phyloP scores from a whole-genome alignment of 92 coral and sea anemone species.

The Siderastrea siderea region DNA sequence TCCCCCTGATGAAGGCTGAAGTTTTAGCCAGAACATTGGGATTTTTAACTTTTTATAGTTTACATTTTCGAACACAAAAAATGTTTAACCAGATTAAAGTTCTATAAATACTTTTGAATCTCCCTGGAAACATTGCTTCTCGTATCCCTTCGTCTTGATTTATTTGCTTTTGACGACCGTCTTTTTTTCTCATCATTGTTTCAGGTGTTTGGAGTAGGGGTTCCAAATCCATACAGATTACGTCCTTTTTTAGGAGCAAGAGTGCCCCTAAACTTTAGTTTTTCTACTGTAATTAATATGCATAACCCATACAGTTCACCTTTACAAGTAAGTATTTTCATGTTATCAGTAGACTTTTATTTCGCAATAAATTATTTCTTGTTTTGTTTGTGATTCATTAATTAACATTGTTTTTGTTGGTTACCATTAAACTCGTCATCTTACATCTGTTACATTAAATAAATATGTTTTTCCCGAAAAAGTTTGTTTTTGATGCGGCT shows the following conservation, averaged over 20 bases:
- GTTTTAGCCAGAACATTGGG: no score
- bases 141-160: neutral
- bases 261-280: slow-evolving; percentile 90
- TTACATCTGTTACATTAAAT: no score
- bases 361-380: neutral
- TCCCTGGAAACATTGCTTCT: no score
- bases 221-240: slow-evolving; percentile 97
- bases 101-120: no score
- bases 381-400: neutral
- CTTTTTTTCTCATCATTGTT: neutral
- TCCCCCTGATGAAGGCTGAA: no score
- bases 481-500: no score
- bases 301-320: slow-evolving; percentile 91
- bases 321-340: slow-evolving; percentile 79
- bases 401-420: neutral
- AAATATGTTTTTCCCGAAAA: no score
- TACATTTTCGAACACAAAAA: no score
- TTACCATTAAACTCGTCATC: no score
- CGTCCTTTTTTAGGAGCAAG: slow-evolving; percentile 98
- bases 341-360: neutral
- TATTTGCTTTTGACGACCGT: no score
- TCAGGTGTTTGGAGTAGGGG: slow-evolving; percentile 98
- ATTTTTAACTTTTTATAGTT: no score
- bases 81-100: no score
- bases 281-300: slow-evolving; percentile 95